Evolutionary conservation across 2,797 vertebrate species (phyloP).

Genomic region (Triplophysa yarkandensis): DNA sequence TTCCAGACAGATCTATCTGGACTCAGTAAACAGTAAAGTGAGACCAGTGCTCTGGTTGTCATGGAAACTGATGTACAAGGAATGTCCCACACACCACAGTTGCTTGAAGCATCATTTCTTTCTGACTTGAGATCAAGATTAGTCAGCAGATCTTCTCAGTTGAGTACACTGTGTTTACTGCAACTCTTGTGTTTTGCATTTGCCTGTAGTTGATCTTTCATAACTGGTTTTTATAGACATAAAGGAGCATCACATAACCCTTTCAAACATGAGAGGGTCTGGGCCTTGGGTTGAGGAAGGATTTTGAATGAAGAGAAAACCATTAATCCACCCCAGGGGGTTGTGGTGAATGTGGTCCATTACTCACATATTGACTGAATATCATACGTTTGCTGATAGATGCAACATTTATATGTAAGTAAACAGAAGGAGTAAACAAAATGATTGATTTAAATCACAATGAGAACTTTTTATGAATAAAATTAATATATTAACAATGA

Average conservation of each 20-base stretch:
- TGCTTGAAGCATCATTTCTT: not conserved
- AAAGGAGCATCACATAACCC: constrained; percentile 20
- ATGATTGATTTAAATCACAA: not conserved
- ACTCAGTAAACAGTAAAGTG: not conserved
- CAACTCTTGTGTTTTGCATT: not conserved
- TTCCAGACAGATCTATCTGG: not conserved
- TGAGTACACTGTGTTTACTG: constrained; percentile 12
- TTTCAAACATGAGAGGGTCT: constrained; percentile 1
- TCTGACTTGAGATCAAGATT: not conserved
- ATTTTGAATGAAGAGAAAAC: constrained; percentile 16
- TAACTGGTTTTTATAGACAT: not conserved
- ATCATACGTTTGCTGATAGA: not conserved
- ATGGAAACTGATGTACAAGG: not conserved
- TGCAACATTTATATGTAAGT: not conserved
- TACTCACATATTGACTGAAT: not conserved
- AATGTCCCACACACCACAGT: not conserved
- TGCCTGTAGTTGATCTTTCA: not conserved
- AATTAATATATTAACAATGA: no score
- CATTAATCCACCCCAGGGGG: not conserved
- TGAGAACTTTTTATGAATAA: not conserved
- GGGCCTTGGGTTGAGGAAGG: not conserved
- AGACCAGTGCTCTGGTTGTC: not conserved
- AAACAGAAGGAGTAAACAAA: not conserved
- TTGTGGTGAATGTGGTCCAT: constrained; percentile 15
- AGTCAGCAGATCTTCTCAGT: constrained; percentile 16